Conservation (phyloP, 1,140 invertebrate species). For the Drosophila cardini region DNA sequence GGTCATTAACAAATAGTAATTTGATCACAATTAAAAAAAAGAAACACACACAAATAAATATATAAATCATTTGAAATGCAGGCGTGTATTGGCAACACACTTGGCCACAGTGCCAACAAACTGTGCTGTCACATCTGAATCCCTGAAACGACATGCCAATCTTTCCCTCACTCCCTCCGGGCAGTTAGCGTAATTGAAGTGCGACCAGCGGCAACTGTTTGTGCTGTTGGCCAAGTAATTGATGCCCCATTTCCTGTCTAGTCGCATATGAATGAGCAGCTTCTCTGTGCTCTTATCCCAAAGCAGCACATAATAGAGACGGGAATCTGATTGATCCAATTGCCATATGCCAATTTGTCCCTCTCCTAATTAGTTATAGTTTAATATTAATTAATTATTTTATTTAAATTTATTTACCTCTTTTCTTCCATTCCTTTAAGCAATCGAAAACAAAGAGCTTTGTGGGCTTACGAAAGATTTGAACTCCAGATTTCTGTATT, state of each 20-base stretch:
- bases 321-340: not conserved
- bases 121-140: conserved; percentile 38
- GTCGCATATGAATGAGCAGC: conserved; percentile 37
- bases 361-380: conserved; percentile 25
- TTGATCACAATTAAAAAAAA: not conserved
- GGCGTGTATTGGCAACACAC: not conserved
- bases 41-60: not conserved
- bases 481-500: conserved; percentile 9
- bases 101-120: conserved; percentile 31
- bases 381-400: not conserved
- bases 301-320: conserved; percentile 37
- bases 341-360: conserved; percentile 46
- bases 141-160: conserved; percentile 41
- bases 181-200: conserved; percentile 45
- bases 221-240: conserved; percentile 30
- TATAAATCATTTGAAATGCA: conserved; percentile 1
- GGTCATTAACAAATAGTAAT: not conserved
- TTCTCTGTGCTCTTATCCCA: conserved; percentile 30
- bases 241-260: conserved; percentile 38
- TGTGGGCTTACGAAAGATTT: conserved; percentile 29
- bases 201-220: conserved; percentile 41
- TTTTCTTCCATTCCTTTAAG: conserved; percentile 30
- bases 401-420: conserved; percentile 8
- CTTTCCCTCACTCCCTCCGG: conserved; percentile 35
- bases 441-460: conserved; percentile 35